Conservation (phyloP, 2,797 vertebrate genomes). For the Vespertilio murinus region DNA sequence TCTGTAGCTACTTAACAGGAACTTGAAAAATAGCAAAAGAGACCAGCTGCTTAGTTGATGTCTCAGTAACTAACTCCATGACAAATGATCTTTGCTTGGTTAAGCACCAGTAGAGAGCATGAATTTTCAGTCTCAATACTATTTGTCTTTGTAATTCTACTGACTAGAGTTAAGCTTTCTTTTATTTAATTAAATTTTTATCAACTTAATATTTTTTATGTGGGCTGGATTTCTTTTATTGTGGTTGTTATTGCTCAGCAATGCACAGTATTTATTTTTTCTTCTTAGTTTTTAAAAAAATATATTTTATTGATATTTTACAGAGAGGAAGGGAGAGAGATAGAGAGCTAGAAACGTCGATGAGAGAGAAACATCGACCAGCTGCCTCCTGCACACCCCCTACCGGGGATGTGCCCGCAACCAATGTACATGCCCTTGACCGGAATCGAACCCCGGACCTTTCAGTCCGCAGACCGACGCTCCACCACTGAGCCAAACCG, state of each 20-base stretch:
- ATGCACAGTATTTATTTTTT: neutral
- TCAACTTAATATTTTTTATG: neutral
- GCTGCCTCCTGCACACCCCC: too few species aligned
- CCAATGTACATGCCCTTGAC: too few species aligned
- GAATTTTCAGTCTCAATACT: neutral
- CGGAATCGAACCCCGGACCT: too few species aligned
- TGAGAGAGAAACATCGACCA: too few species aligned
- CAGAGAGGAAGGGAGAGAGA: too few species aligned
- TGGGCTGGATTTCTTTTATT: neutral
- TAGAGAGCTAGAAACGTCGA: too few species aligned
- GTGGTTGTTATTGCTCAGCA: neutral
- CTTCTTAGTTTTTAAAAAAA: neutral
- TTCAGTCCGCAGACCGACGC: too few species aligned
- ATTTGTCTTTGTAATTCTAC: constrained; percentile 37
- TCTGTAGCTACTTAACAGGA: constrained; percentile 16
- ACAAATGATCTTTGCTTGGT: constrained; percentile 33
- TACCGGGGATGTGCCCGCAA: too few species aligned
- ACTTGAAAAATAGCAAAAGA: neutral
- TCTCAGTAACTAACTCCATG: constrained; percentile 18
- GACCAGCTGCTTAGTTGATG: neutral
- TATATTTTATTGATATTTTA: too few species aligned
- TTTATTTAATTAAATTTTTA: neutral
- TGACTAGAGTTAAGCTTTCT: neutral
- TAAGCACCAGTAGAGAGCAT: constrained; percentile 31
- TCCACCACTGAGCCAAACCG: too few species aligned